Evolutionary conservation across 1,140 invertebrate genomes (phyloP).

Genomic region (Marisa cornuarietis): DNA sequence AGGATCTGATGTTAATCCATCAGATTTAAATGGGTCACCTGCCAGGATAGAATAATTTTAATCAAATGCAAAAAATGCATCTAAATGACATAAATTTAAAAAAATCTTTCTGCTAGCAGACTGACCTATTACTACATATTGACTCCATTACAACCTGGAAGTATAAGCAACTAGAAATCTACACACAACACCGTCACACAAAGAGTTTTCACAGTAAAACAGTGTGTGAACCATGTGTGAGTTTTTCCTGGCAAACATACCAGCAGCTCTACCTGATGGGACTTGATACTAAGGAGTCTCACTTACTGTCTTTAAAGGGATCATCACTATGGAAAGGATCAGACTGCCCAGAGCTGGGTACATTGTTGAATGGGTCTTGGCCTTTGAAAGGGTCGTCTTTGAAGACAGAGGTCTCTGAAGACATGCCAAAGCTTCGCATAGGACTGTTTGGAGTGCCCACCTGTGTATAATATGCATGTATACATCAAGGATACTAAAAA

Average conservation of each 20-base stretch:
- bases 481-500: no score
- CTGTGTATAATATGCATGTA: not conserved
- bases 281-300: not conserved
- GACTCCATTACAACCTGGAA: not conserved
- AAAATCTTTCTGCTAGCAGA: not conserved
- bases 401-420: conserved; percentile 45
- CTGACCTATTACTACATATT: not conserved
- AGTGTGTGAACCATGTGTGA: no score
- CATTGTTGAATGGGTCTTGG: conserved; percentile 72
- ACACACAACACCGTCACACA: not conserved
- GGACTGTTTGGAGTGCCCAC: conserved; percentile 2
- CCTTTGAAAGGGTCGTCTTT: conserved; percentile 64
- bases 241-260: not conserved
- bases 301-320: conserved; percentile 67
- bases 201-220: not conserved
- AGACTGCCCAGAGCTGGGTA: conserved; percentile 14
- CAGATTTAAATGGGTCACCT: conserved; percentile 70
- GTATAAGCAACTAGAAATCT: not conserved
- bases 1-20: conserved; percentile 66
- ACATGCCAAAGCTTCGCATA: conserved; percentile 41
- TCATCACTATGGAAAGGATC: conserved; percentile 58
- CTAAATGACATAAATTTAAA: not conserved
- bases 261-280: not conserved
- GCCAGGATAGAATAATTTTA: conserved; percentile 45
- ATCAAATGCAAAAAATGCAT: not conserved